These are phyloP conservation scores for Menidia menidia DNA, from an alignment of 2,797 vertebrate genomes.

Conservation along the genomic window DNA sequence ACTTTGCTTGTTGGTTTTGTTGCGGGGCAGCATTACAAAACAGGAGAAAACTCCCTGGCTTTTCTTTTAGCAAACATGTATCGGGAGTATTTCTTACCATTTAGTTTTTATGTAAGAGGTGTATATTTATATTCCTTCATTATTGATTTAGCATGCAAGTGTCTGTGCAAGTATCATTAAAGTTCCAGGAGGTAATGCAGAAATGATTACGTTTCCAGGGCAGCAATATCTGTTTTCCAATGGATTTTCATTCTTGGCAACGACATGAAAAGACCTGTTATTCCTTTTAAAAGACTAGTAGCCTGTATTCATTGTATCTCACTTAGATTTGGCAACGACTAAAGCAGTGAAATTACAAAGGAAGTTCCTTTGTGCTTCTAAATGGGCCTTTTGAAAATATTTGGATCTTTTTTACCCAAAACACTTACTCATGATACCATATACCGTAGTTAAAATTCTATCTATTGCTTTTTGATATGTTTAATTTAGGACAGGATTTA, in stretches of 20 bases:
- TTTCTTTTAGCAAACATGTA: neutral
- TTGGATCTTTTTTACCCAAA: slow-evolving; percentile 15
- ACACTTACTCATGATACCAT: slow-evolving; percentile 16
- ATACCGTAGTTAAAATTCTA: neutral
- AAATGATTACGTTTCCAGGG: slow-evolving; percentile 16
- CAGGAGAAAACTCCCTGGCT: no score
- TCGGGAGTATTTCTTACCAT: neutral
- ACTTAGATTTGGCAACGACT: slow-evolving; percentile 35
- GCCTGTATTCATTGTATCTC: slow-evolving; percentile 32
- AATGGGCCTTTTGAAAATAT: slow-evolving; percentile 11
- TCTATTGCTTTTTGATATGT: slow-evolving; percentile 14
- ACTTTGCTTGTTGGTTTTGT: no score
- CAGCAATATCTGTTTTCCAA: slow-evolving; percentile 44
- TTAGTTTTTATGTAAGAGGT: neutral
- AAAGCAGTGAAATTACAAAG: slow-evolving; percentile 43
- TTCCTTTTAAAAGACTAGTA: slow-evolving; percentile 43
- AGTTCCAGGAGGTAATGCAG: neutral
- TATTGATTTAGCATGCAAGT: neutral
- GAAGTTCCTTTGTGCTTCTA: slow-evolving; percentile 25
- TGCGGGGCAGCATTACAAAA: no score
- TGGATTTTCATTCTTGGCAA: slow-evolving; percentile 44
- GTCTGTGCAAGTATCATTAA: neutral
- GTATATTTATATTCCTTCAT: neutral
- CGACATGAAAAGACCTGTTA: slow-evolving; percentile 38
- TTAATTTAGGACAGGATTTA: slow-evolving; percentile 5